A percentile compares a stretch with the other conserved stretches of the same genome.
Conservation (phyloP, 1,140 invertebrate species). For the Microplitis demolitor region DNA sequence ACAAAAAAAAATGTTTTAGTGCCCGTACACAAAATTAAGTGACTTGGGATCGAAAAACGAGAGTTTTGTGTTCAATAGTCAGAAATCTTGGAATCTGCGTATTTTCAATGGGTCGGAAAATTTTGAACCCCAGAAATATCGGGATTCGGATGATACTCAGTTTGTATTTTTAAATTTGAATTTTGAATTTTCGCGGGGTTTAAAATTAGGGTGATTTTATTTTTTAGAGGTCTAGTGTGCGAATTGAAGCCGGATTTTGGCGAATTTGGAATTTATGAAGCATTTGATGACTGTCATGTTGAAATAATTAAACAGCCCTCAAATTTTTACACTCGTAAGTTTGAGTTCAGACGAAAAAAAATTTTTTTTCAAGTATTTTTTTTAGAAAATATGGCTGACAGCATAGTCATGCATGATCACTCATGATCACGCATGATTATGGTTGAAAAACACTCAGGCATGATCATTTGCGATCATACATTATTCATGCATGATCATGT, state of each 20-base stretch:
- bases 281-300: slow-evolving; percentile 66
- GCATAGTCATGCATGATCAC: no score
- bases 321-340: slow-evolving; percentile 74
- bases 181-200: slow-evolving; percentile 32
- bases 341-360: neutral
- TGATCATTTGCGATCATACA: no score
- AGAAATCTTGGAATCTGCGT: slow-evolving; percentile 48
- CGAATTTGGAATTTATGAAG: slow-evolving; percentile 76
- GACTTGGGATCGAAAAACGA: slow-evolving; percentile 30
- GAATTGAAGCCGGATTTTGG: slow-evolving; percentile 66
- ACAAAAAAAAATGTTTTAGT: slow-evolving; percentile 42
- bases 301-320: slow-evolving; percentile 67
- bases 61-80: slow-evolving; percentile 51
- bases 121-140: neutral
- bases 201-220: slow-evolving; percentile 2
- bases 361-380: neutral
- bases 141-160: slow-evolving; percentile 8
- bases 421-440: no score
- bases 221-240: slow-evolving; percentile 59
- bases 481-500: no score
- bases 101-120: slow-evolving; percentile 45
- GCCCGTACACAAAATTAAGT: slow-evolving; percentile 58
- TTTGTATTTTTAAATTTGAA: slow-evolving; percentile 17
- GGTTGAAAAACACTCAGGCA: no score
- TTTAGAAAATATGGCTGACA: no score